Conservation (phyloP, 1,140 invertebrate species). For the Heliothis virescens region DNA sequence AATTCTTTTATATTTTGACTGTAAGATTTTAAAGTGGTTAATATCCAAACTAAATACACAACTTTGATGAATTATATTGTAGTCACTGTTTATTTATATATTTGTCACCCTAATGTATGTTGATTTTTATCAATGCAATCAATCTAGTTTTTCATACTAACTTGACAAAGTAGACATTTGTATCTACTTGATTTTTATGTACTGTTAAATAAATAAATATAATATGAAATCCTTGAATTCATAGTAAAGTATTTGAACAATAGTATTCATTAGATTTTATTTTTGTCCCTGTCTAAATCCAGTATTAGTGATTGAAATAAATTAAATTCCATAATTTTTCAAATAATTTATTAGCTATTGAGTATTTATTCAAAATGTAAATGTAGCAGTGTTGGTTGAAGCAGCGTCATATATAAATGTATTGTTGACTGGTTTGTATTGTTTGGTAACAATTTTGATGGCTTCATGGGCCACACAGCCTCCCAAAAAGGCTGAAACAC, state of each 20-base stretch:
- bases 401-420: constrained; percentile 98
- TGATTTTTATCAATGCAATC: constrained; percentile 40
- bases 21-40: constrained; percentile 75
- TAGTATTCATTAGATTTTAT: constrained; percentile 26
- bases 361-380: constrained; percentile 86
- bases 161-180: constrained; percentile 49
- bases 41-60: constrained; percentile 81
- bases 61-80: constrained; percentile 74
- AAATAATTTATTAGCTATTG: constrained; percentile 33
- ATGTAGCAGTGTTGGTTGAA: constrained; percentile 93
- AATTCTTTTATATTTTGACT: constrained; percentile 77
- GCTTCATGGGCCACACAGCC: constrained; percentile 98
- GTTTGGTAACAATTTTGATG: constrained; percentile 98
- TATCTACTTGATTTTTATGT: constrained; percentile 44
- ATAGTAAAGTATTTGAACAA: constrained; percentile 49
- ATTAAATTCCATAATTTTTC: constrained; percentile 20
- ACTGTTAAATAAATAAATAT: constrained; percentile 44
- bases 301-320: not conserved
- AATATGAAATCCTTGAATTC: constrained; percentile 46
- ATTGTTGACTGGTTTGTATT: constrained; percentile 98
- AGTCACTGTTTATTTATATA: constrained; percentile 62
- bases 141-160: constrained; percentile 45
- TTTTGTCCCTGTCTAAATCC: constrained; percentile 26
- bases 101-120: constrained; percentile 51
- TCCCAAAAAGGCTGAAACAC: constrained; percentile 97